Base-by-base conservation (phyloP, 2,113 vertebrate genomes). In the Pangasianodon gigas region DNA sequence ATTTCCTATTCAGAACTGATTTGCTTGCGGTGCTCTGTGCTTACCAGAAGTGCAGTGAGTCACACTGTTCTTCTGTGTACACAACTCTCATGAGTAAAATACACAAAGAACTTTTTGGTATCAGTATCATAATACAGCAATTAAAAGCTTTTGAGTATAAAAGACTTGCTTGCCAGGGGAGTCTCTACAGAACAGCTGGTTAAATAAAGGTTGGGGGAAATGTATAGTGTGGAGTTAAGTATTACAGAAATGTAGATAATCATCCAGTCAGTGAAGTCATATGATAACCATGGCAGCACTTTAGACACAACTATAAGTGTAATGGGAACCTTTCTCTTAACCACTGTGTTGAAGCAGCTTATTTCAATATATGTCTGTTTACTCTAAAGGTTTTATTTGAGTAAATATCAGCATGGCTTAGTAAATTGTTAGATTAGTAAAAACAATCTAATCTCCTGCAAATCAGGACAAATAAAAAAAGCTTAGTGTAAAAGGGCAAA, bases 1-100 rank as follows among this genome's bases (percentile, higher is more conserved):
- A 87, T 90, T 86, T 88, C 75, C 56, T 65, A 77, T 92, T 90
- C 85, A 85, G 77, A 90, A 46, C 44, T 21, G 58, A 82, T 86
- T 88, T 88, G 83, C 75, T 56, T 91, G 91, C 18, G 79, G 60
- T 82, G 52, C 18, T 75, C 21, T 60, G 84, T 79, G 67, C 60
- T 86, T 62, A 60, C 65, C 62, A 58, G 14, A 37, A 41, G 44
- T 82, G 77, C 46, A 62, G 37, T 37, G 87, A 81, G 29, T 82
- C 87, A 82, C 29, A 26, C 21, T 29, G 58, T 21, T 52, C 46
- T 41, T 41, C 60, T 67, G 46, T 18, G 26, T 18, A 88, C 26
- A 51, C 75, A 60, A 37, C 26, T 13, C 82, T 52, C 37, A n/a
- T 1, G 26, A 60, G 24, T 48, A 44, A 46, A 75, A 51, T 7